Evolutionary conservation across 1,140 invertebrate genomes (phyloP).

Genomic region (Ips typographus): DNA sequence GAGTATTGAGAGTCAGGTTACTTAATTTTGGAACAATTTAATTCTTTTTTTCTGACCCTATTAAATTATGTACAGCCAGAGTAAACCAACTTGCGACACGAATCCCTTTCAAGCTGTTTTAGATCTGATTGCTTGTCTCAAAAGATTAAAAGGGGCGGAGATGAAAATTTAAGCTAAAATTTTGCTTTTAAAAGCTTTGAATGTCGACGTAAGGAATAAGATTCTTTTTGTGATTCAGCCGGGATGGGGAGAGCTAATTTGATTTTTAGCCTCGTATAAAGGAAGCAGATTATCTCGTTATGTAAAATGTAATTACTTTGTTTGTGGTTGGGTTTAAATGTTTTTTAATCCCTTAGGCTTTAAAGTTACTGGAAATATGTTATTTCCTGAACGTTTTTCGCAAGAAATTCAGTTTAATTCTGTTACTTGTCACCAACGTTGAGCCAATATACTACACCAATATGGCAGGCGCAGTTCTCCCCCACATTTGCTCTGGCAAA

Average conservation of each 20-base stretch:
- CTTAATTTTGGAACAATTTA: constrained; percentile 11
- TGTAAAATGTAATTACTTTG: neutral
- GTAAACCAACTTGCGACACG: constrained; percentile 4
- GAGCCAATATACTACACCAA: neutral
- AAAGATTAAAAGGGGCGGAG: constrained; percentile 21
- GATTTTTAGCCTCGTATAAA: constrained; percentile 14
- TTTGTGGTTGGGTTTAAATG: neutral
- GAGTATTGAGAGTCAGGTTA: constrained; percentile 2
- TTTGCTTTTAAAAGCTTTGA: constrained; percentile 28
- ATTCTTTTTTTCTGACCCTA: neutral
- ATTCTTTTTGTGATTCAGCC: constrained; percentile 21
- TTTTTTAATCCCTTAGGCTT: neutral
- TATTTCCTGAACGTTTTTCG: neutral
- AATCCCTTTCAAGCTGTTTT: constrained; percentile 7
- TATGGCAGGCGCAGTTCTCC: constrained; percentile 1
- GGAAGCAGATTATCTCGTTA: constrained; percentile 8
- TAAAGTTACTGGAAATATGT: neutral
- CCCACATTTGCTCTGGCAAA: constrained; percentile 4
- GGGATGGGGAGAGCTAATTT: constrained; percentile 21
- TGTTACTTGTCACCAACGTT: constrained; percentile 1
- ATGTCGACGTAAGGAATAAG: constrained; percentile 26
- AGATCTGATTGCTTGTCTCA: constrained; percentile 14
- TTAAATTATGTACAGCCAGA: neutral
- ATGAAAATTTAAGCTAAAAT: constrained; percentile 13
- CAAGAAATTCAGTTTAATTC: neutral